These are phyloP conservation scores for Zeuzera pyrina DNA, from an alignment of 2,888 invertebrate genomes.

Conservation along the genomic window DNA sequence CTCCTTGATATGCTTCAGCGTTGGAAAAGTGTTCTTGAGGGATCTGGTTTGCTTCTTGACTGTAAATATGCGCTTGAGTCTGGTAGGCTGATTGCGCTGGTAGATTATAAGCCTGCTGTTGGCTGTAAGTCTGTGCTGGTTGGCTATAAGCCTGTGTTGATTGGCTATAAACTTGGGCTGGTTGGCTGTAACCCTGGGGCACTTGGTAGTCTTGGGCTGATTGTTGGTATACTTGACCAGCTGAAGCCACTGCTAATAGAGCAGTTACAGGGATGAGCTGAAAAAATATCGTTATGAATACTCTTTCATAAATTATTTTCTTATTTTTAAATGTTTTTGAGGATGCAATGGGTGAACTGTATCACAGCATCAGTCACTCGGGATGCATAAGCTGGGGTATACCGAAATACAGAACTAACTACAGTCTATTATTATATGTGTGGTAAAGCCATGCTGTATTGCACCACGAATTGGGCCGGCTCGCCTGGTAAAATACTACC, in stretches of 20 bases:
- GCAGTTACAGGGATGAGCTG: conserved; percentile 38
- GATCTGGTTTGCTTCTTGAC: conserved; percentile 31
- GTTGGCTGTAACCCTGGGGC: conserved; percentile 21
- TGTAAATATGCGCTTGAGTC: conserved; percentile 33
- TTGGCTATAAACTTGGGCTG: conserved; percentile 21
- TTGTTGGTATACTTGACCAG: conserved; percentile 33
- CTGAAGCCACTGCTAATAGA: conserved; percentile 39
- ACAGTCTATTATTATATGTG: too few relatives aligned
- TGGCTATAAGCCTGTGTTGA: conserved; percentile 21
- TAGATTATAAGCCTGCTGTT: too few relatives aligned
- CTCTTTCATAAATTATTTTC: too few relatives aligned
- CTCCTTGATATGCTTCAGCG: too few relatives aligned
- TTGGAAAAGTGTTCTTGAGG: conserved; percentile 2
- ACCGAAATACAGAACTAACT: too few relatives aligned
- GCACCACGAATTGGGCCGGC: too few relatives aligned
- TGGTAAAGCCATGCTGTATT: too few relatives aligned
- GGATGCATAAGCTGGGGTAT: too few relatives aligned
- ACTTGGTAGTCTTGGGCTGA: conserved; percentile 16
- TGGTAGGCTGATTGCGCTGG: conserved; percentile 38
- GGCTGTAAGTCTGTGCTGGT: conserved; percentile 22
- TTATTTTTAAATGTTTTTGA: too few relatives aligned
- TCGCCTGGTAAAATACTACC: too few relatives aligned
- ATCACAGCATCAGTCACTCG: too few relatives aligned
- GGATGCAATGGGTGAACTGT: too few relatives aligned
- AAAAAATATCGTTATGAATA: conserved; percentile 16